Base-by-base conservation (phyloP, 2,888 invertebrate species). In the Xanthorhoe designata region DNA sequence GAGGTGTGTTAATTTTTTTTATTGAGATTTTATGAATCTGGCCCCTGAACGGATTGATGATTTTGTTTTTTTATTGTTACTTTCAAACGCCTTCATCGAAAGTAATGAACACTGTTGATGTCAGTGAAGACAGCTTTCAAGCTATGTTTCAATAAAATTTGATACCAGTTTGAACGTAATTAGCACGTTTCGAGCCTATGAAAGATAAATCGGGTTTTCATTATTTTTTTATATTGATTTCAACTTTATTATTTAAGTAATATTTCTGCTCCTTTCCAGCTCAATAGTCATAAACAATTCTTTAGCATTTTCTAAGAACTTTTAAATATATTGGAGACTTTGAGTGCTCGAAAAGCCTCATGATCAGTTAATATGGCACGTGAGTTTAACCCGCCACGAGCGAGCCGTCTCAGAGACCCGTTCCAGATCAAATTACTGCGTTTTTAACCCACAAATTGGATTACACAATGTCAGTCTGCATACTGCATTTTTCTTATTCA, bases 401-500 rank as follows among this genome's bases (percentile, higher is more conserved):
- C 54, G 54, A 54, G 54, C 54, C 54, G 54, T 19, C 54, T 54
- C 54, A 53, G 38, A 47, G 17, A 54, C 17, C 54, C 35, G 35
- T 58, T 58, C 10, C 45, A 45, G 17, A 77, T 73, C 75, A 66
- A 82, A 80, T 85, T 81, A 84, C 77, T 75, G 78, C 76, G 76
- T 84, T 85, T 83, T 81, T 80, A 78, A 71, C 74, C 82, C 80
- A 73, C 69, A 79, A 83, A 84, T 83, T 83, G 77, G 76, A 82
- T 85, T 84, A 82, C 81, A 82, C 63, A 71, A 71, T 74, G 82
- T 78, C 81, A 77, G 82, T 77, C 76, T 83, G 81, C 42, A 63
- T 91, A 76, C 78, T 83, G 82, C 59, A 57, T 92, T 83, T 90
- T 83, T 89, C 89, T 83, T 85, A 84, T 82, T 79, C 84, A 85